Percentiles rank a stretch among this genome's conserved stretches.
These are phyloP conservation scores for Gallinago solitaria DNA, from an alignment of 2,797 vertebrate species.

Conservation along the genomic window DNA sequence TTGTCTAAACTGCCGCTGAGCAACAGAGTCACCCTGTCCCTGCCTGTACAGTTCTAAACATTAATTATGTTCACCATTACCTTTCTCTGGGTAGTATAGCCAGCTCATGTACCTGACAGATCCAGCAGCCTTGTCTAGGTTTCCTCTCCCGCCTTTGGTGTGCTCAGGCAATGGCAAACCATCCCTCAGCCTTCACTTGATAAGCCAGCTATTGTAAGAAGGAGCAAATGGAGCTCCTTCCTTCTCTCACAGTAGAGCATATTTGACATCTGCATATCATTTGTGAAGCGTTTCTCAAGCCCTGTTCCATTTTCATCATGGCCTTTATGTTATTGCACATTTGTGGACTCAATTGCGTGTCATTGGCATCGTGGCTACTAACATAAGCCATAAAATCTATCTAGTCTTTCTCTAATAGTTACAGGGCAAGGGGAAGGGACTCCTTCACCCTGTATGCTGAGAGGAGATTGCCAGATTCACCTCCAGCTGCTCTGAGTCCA, in stretches of 20 bases:
- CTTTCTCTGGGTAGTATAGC: background rate
- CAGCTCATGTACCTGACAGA: background rate
- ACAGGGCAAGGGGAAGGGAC: background rate
- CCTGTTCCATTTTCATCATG: background rate
- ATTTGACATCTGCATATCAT: conserved; percentile 23
- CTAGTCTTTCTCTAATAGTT: background rate
- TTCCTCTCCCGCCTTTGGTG: background rate
- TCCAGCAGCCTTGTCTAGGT: background rate
- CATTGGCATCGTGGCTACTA: background rate
- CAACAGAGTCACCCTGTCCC: background rate
- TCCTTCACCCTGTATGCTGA: background rate
- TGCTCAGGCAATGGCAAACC: background rate
- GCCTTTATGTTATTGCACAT: background rate
- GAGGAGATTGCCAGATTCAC: conserved; percentile 10
- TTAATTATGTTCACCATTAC: background rate
- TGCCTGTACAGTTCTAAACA: background rate
- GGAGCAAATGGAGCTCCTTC: background rate
- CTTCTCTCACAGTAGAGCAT: background rate
- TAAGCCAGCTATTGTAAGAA: background rate
- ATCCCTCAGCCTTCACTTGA: background rate
- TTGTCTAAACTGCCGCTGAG: background rate
- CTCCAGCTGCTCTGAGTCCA: conserved; percentile 31
- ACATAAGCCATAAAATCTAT: background rate
- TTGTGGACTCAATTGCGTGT: background rate
- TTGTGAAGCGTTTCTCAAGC: conserved; percentile 9